phyloP scores from a whole-genome alignment of 2,113 vertebrate species.

The Myiozetetes cayanensis region DNA sequence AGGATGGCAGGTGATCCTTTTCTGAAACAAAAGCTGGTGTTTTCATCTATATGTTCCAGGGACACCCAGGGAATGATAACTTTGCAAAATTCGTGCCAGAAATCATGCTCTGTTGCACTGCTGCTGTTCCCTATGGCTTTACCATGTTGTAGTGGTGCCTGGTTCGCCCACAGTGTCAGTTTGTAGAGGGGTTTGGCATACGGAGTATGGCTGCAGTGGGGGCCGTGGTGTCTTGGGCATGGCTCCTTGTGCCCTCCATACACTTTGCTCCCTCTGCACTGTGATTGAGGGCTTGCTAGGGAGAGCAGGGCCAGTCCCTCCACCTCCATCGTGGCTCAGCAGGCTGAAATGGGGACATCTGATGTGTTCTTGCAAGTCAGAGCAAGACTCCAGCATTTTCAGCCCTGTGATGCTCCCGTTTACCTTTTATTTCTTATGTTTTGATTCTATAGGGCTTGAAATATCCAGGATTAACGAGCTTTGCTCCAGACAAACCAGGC shows the following conservation, averaged over 20 bases:
- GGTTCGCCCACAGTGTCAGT: not conserved
- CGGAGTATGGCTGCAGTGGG: not conserved
- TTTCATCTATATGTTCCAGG: not conserved
- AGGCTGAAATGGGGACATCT: not conserved
- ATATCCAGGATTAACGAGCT: conserved; percentile 66
- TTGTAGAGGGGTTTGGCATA: not conserved
- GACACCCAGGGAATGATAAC: not conserved
- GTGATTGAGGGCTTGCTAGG: accelerated
- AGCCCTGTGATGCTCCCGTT: not conserved
- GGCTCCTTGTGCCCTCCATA: not conserved
- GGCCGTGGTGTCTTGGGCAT: accelerated
- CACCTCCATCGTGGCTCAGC: accelerated
- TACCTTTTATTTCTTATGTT: not conserved
- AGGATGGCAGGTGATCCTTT: not conserved
- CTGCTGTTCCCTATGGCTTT: not conserved
- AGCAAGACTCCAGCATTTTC: not conserved
- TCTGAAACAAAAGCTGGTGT: not conserved
- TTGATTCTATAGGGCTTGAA: conserved; percentile 78
- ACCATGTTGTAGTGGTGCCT: accelerated
- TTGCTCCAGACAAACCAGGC: conserved; percentile 75
- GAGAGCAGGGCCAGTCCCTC: not conserved
- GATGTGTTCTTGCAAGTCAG: accelerated
- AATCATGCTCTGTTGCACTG: accelerated
- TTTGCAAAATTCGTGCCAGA: not conserved
- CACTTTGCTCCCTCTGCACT: not conserved